phyloP scores from a whole-genome alignment of 2,113 vertebrate genomes.

The Notothenia coriiceps region DNA sequence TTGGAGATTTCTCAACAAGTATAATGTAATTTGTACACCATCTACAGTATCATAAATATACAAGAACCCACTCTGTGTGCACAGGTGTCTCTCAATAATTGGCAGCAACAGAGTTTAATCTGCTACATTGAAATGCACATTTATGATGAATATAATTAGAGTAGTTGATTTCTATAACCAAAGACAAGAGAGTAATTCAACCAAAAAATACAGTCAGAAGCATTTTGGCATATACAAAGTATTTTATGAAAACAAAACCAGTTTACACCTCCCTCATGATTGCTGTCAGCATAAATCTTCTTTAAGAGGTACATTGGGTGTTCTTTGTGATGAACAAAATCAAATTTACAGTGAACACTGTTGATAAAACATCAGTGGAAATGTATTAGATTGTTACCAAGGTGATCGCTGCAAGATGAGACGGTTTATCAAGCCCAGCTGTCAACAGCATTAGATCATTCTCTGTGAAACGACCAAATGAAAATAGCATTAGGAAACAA shows the following conservation, averaged over 20 bases:
- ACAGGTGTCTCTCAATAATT: too few species aligned
- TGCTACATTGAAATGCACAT: too few species aligned
- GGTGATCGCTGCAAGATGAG: slow-evolving; percentile 7
- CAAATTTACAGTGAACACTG: background rate
- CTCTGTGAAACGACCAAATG: slow-evolving; percentile 6
- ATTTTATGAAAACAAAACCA: background rate
- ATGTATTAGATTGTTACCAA: slow-evolving; percentile 14
- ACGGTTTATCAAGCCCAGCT: slow-evolving; percentile 7
- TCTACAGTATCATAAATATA: too few species aligned
- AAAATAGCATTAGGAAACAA: slow-evolving; percentile 27
- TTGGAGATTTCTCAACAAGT: too few species aligned
- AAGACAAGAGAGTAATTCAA: slow-evolving; percentile 9
- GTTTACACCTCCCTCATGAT: background rate
- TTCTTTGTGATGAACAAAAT: background rate
- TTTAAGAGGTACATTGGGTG: slow-evolving; percentile 3
- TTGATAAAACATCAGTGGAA: slow-evolving; percentile 7
- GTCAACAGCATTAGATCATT: slow-evolving; percentile 20
- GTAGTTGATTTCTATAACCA: background rate
- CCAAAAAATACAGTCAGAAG: background rate
- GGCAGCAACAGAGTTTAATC: too few species aligned
- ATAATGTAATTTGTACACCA: too few species aligned
- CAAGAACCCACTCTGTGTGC: too few species aligned
- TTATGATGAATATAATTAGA: too few species aligned
- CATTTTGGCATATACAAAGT: background rate
- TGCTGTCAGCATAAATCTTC: background rate